Conservation (phyloP, 1,140 invertebrate species). For the Dolichoris vasculosae region DNA sequence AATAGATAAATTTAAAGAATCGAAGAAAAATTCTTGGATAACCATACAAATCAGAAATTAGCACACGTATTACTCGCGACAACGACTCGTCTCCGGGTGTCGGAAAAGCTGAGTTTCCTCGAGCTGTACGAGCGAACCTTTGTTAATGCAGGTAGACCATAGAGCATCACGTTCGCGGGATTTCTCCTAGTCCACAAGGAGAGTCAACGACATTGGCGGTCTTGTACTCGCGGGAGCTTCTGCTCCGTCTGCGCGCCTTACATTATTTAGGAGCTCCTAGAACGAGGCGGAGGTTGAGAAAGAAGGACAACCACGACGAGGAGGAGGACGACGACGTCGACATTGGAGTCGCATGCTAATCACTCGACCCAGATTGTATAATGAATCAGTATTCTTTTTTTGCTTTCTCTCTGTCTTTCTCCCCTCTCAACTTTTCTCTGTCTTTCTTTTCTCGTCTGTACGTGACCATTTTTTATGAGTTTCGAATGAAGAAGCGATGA, state of each 20-base stretch:
- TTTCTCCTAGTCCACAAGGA: conserved; percentile 43
- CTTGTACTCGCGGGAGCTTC: conserved; percentile 46
- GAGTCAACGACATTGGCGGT: conserved; percentile 6
- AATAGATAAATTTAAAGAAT: too few species aligned
- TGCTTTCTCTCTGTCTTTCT: conserved; percentile 51
- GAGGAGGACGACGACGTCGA: conserved; percentile 63
- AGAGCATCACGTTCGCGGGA: conserved; percentile 48
- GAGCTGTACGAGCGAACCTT: not conserved
- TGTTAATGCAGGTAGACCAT: conserved; percentile 44
- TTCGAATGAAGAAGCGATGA: not conserved
- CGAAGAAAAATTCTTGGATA: not conserved
- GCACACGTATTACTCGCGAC: conserved; percentile 7
- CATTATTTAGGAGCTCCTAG: conserved; percentile 71
- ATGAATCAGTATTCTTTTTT: conserved; percentile 75
- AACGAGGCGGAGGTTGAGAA: not conserved
- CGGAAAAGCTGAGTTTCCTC: not conserved
- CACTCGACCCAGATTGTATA: conserved; percentile 75
- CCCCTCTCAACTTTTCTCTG: conserved; percentile 33
- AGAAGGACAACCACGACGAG: conserved; percentile 57
- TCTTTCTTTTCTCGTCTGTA: conserved; percentile 52
- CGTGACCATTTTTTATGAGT: conserved; percentile 72
- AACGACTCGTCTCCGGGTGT: not conserved
- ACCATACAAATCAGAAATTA: not conserved
- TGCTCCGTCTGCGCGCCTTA: conserved; percentile 60
- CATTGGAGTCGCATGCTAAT: conserved; percentile 72